Percentiles rank a stretch among this genome's conserved stretches.
Conservation (phyloP, 2,113 vertebrate species). For the Vulpes lagopus region DNA sequence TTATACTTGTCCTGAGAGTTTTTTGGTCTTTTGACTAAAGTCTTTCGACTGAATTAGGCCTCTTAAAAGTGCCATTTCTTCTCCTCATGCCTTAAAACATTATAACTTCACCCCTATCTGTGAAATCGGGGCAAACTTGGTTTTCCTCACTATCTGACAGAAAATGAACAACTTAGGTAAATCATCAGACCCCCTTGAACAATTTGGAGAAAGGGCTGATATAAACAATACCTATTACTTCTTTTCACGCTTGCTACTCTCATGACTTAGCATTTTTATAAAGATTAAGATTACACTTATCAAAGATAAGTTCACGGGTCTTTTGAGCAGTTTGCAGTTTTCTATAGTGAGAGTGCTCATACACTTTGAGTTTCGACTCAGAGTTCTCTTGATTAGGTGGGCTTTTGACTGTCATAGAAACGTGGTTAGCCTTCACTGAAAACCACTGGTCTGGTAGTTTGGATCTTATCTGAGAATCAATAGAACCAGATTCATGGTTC, state of each 20-base stretch:
- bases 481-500: background rate
- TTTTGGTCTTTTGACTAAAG: background rate
- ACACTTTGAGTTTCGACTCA: background rate
- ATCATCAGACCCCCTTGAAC: background rate
- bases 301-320: background rate
- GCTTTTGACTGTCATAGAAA: background rate
- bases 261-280: background rate
- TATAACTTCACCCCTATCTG: background rate
- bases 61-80: background rate
- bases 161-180: background rate
- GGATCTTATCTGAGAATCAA: background rate
- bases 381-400: background rate
- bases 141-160: background rate
- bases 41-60: background rate
- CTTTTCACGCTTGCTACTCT: background rate
- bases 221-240: background rate
- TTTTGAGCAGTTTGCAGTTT: background rate
- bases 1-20: background rate
- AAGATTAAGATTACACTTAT: background rate
- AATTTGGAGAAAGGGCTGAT: background rate
- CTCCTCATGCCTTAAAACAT: background rate
- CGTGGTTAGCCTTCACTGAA: background rate
- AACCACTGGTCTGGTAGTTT: background rate
- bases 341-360: background rate
- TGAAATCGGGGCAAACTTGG: background rate